Percentiles rank a stretch among this genome's conserved stretches.
Conservation (phyloP, 2,888 invertebrate genomes). For the Cantharis nigra region DNA sequence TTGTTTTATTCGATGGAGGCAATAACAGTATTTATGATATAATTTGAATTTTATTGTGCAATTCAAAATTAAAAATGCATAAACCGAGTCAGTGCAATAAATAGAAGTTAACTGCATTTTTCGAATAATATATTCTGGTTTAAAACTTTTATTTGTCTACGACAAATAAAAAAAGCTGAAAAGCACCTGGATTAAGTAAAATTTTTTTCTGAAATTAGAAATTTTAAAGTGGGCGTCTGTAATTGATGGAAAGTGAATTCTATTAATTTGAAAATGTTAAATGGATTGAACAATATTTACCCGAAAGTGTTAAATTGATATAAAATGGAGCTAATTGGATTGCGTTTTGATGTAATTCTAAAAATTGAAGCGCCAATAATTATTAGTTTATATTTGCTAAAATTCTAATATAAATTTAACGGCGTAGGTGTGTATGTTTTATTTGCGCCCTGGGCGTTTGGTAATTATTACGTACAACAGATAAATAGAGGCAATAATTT, state of each 20-base stretch:
- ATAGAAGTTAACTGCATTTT: no score
- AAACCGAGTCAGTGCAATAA: no score
- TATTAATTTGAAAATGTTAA: background rate
- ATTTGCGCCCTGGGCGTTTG: background rate
- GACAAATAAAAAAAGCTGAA: no score
- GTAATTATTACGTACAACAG: background rate
- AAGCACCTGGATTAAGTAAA: no score
- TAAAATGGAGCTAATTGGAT: background rate
- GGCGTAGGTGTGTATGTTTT: background rate
- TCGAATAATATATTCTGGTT: no score
- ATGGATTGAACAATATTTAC: background rate
- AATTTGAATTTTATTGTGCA: no score
- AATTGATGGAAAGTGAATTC: background rate
- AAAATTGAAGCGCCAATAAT: background rate
- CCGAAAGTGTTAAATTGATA: background rate
- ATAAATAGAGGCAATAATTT: background rate
- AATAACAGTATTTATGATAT: no score
- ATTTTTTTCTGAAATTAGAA: background rate
- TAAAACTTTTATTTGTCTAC: no score
- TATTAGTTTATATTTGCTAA: background rate
- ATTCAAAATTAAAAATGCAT: no score
- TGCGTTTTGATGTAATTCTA: background rate
- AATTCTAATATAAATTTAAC: background rate
- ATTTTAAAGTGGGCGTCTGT: background rate
- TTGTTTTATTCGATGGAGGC: no score